Percentiles rank a stretch among this genome's conserved stretches.
Evolutionary conservation across 2,888 invertebrate species (phyloP).

Genomic region (Lepidocyrtinus sp.): DNA sequence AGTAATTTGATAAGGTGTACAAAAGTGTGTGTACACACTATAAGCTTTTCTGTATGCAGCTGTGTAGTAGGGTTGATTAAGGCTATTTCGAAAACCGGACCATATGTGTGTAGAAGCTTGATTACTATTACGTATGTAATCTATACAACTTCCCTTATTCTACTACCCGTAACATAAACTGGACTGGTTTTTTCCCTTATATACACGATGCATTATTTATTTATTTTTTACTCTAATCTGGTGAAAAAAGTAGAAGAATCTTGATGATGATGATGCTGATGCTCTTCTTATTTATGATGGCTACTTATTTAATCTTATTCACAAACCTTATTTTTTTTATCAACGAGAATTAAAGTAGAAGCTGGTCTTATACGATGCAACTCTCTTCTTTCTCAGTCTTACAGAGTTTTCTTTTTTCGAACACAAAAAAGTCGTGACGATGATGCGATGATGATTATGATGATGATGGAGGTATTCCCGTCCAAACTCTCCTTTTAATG

Average conservation of each 20-base stretch:
- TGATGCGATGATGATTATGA: slow-evolving; percentile 57
- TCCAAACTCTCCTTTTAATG: neutral
- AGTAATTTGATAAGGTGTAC: slow-evolving; percentile 54
- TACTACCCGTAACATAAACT: slow-evolving; percentile 58
- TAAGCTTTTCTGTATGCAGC: slow-evolving; percentile 20
- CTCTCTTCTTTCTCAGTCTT: neutral
- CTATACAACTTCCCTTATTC: slow-evolving; percentile 23
- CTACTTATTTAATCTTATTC: slow-evolving; percentile 11
- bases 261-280: slow-evolving; percentile 2
- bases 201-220: slow-evolving; percentile 32
- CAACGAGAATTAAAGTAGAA: too few species aligned
- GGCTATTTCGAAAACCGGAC: slow-evolving; percentile 40
- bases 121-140: neutral
- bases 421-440: slow-evolving; percentile 63
- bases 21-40: slow-evolving; percentile 9
- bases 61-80: too few species aligned
- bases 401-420: slow-evolving; percentile 14
- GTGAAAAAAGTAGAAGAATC: neutral
- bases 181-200: slow-evolving; percentile 49
- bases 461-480: neutral
- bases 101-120: neutral
- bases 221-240: slow-evolving; percentile 1
- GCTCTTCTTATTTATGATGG: slow-evolving; percentile 29
- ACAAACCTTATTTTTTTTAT: slow-evolving; percentile 8
- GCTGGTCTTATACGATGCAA: too few species aligned